These are phyloP conservation scores for Clarias fuscus DNA, from an alignment of 2,797 vertebrate genomes.

Conservation along the genomic window DNA sequence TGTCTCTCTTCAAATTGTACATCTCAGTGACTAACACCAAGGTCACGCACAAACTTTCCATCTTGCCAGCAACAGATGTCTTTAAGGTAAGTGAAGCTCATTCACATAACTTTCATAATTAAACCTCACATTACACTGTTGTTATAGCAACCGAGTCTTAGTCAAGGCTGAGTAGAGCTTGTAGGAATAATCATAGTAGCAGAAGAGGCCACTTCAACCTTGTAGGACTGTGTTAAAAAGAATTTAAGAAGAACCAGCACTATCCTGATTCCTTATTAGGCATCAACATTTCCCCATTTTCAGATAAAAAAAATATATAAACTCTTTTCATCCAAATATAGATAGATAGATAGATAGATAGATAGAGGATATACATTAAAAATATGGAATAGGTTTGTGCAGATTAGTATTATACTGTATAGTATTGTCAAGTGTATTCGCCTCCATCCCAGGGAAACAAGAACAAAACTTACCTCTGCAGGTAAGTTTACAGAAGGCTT, in stretches of 20 bases:
- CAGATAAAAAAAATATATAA: not conserved
- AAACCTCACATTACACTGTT: constrained; percentile 18
- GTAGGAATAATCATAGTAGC: constrained; percentile 6
- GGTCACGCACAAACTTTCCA: constrained; percentile 9
- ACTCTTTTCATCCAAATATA: too few relatives aligned
- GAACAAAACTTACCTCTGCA: too few relatives aligned
- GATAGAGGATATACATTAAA: too few relatives aligned
- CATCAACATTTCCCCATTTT: not conserved
- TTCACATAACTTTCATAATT: constrained; percentile 28
- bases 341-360: too few relatives aligned
- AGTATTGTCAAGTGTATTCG: too few relatives aligned
- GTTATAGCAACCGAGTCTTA: constrained; percentile 21
- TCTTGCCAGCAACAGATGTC: not conserved
- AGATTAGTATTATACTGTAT: too few relatives aligned
- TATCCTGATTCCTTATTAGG: not conserved
- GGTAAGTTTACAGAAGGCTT: too few relatives aligned
- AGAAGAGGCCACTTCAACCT: not conserved
- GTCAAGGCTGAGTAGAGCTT: constrained; percentile 56
- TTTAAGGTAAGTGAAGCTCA: constrained; percentile 5
- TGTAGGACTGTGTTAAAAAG: not conserved
- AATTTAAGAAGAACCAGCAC: not conserved
- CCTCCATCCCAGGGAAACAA: too few relatives aligned
- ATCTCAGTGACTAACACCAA: constrained; percentile 13
- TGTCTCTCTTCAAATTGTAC: not conserved
- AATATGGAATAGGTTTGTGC: too few relatives aligned